A percentile compares a stretch with the other conserved stretches of the same genome.
phyloP scores from a whole-genome alignment of 1,140 invertebrate genomes.

The Leptoteleia sp. region DNA sequence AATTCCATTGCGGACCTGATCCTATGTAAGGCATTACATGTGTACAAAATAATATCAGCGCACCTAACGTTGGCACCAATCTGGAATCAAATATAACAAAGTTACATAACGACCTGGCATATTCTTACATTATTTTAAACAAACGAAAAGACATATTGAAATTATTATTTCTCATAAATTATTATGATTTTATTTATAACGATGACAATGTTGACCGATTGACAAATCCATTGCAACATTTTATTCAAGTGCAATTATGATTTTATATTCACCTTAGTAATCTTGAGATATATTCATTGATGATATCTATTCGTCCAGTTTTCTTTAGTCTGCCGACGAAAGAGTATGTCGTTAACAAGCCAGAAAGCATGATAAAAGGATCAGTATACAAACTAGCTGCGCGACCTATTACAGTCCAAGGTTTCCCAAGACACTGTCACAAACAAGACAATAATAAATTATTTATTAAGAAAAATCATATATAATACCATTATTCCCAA shows the following conservation, averaged over 20 bases:
- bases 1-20: conserved; percentile 85
- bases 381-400: conserved; percentile 89
- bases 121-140: too few species aligned
- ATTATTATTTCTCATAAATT: too few species aligned
- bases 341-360: conserved; percentile 85
- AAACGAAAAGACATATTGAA: too few species aligned
- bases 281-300: conserved; percentile 83
- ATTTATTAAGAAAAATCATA: too few species aligned
- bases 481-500: too few species aligned
- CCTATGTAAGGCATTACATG: conserved; percentile 83
- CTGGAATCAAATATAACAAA: conserved; percentile 72
- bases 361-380: conserved; percentile 89
- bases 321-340: conserved; percentile 83
- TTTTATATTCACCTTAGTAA: conserved; percentile 81
- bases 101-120: background rate
- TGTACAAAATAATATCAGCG: conserved; percentile 85
- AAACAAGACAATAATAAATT: too few species aligned
- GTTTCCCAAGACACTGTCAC: conserved; percentile 83
- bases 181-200: too few species aligned
- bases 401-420: conserved; percentile 87
- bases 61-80: conserved; percentile 83
- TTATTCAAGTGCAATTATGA: background rate
- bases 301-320: conserved; percentile 83
- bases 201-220: too few species aligned
- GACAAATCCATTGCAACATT: too few species aligned